Base-by-base conservation (phyloP, 2,888 invertebrate species). In the Mesorhabditis belari region DNA sequence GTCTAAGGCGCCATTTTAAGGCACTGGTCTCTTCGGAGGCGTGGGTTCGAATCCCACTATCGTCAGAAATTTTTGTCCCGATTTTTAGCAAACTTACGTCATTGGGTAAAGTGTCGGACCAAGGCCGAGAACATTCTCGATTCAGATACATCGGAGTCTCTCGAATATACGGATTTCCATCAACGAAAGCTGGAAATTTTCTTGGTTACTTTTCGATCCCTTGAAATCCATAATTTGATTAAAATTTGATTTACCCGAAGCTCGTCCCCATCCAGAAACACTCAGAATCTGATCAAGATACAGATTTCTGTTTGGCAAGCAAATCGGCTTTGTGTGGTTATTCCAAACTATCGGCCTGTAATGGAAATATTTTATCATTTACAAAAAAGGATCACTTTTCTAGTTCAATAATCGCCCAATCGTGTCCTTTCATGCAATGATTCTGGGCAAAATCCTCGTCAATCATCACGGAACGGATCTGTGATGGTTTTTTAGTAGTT, bases 1-100 rank as follows among this genome's bases (percentile, higher is more conserved):
- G 88, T 88, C 88, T 88, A 88, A 88, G 88, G 88, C 88, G 88
- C 88, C 88, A 88, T 88, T 89, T 89, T 89, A 88, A 89, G 88
- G 88, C 88, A 88, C 88, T 88, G 89, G 88, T 88, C 88, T 88
- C 88, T 85, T 60, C 71, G 73, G 73, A 69, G 73, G 73, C 71
- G 73, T 73, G 70, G 71, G 73, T 73, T 71, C 73, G 73, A 73
- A 71, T 68, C 72, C 72, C 72, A 72, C 72, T 72, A 69, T 70
- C 72, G 63, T 71, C 69, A 71, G 51, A 35, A 9, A 1, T 35
- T 35, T 35, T 35, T 9, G 44, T n/a, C n/a, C n/a, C n/a, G n/a
- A n/a, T n/a, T n/a, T n/a, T n/a, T n/a, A n/a, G n/a, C n/a, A n/a
- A 24, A 19, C 49, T 21, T 25, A 44, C 23, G 24, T 28, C 23